Base-by-base conservation (phyloP, 1,140 invertebrate species). In the Drosophila pectinifera region DNA sequence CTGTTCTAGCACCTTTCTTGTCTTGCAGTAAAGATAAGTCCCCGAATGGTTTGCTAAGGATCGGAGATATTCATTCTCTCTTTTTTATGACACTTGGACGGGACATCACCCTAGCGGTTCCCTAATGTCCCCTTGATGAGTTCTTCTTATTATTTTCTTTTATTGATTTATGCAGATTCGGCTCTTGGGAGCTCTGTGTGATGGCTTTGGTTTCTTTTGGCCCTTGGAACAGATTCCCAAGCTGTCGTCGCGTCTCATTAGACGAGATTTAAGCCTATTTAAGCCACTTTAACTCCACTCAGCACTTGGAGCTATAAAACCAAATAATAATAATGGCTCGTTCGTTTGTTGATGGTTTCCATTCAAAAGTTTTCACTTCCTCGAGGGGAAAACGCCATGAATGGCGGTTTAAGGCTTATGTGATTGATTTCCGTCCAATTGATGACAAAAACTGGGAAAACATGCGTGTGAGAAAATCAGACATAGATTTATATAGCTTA, bases 51-150 rank as follows among this genome's bases (percentile, higher is more conserved):
- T 57, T 61, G n/a, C 14, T 10, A 53, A 46, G 46, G 20, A 73
- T 41, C 55, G 14, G 20, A 24, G 8, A 68, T 68, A 43, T 65
- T 14, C 46, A n/a, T 38, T 63, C 43, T 48, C 8, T 36, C 10
- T 69, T 18, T 16, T 70, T 70, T 70, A 69, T 61, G 82, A 75
- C 57, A 63, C 70, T 54, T 39, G 14, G 56, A 13, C 56, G 28
- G 42, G 74, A 58, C 16, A 20, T 51, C 53, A 63, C 68, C 78
- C 69, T 61, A 82, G 79, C 80, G 79, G 73, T 57, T 70, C 68
- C 59, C 45, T 79, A 72, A 72, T 80, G 65, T 56, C 70, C 64
- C 55, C 73, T 83, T 84, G 80, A 83, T 84, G 54, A 53, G 61
- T 78, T 80, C 57, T 58, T 39, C 55, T 61, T 73, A 51, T 39